phyloP scores from a whole-genome alignment of 2,113 vertebrate genomes.

The Petroica traversi region DNA sequence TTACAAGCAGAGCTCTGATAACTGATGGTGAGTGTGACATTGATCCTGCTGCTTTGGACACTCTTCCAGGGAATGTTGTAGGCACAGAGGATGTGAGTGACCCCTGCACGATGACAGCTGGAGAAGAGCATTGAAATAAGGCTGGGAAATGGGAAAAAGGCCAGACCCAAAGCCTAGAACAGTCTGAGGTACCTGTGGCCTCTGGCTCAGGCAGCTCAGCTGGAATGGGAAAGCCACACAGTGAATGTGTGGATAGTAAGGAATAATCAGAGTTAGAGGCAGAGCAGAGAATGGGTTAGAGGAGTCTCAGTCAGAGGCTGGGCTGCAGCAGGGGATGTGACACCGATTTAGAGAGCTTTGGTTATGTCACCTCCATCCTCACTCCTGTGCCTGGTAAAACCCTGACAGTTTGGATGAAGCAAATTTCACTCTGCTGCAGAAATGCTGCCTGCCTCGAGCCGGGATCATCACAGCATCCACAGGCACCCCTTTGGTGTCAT shows the following conservation, averaged over 20 bases:
- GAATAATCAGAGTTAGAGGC: background rate
- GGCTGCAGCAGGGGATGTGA: background rate
- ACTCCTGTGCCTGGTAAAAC: background rate
- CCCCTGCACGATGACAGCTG: background rate
- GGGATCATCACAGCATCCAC: background rate
- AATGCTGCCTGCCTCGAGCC: fast-evolving
- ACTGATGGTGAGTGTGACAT: conserved; percentile 86
- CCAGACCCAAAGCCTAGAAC: background rate
- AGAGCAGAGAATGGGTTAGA: background rate
- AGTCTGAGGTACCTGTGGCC: background rate
- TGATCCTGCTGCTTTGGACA: background rate
- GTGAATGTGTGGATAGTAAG: background rate
- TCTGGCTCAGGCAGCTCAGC: background rate
- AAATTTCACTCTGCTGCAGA: background rate
- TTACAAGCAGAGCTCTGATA: conserved; percentile 95
- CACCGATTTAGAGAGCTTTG: background rate
- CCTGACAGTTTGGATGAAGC: background rate
- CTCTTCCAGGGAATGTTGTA: background rate
- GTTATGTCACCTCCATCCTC: background rate
- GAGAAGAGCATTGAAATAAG: background rate
- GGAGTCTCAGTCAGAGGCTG: background rate
- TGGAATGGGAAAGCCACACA: background rate
- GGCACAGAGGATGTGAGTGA: background rate
- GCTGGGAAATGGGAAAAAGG: background rate
- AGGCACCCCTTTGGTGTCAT: fast-evolving